Evolutionary conservation across 2,888 invertebrate genomes (phyloP), one percentile per base, ranked within the genome.

Genomic region (Drosophila subquinaria): DNA sequence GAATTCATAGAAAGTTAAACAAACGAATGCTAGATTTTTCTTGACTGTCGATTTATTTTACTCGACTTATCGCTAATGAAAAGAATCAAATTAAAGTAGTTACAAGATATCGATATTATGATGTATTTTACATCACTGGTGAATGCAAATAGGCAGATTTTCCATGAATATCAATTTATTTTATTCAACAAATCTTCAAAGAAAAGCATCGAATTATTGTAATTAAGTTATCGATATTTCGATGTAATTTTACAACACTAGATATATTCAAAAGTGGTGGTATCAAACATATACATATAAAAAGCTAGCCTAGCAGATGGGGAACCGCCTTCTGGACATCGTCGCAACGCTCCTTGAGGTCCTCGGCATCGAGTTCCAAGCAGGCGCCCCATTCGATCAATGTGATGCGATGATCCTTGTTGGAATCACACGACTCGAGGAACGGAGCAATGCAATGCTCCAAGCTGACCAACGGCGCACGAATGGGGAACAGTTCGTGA

Each of bases 371-470:
- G 65, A 98, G 94, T 91, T 97, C 95, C 91, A 97, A 94, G 88
- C 97, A 97, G 88, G 95, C 95, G 81, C 97, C 98, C 99, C 99
- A 99, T 94, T 99, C 99, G 81, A 95, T 94, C 77, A 99, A 95
- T 27, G 97, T 96, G 92, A 99, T 97, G 92, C 96, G 95, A 93
- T 98, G 98, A 93, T 99, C 97, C 90, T 96, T 94, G 93, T 99
- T 95, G 38, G 93, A 94, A 93, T 99, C 99, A 93, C 99, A 99
- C 33, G 94, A 94, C 93, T 98, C 96, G 75, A 99, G 95, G 95
- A 99, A 99, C 43, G 98, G 98, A 69, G 97, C 97, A 93, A 99
- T 98, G 65, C 99, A 99, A 93, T 98, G 98, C 72, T 99, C 99
- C 93, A 99, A 95, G 40, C 98, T 95, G 95, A 98, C 96, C 76